These are phyloP conservation scores for Oscheius onirici DNA, from an alignment of 2,888 invertebrate species.

Conservation along the genomic window DNA sequence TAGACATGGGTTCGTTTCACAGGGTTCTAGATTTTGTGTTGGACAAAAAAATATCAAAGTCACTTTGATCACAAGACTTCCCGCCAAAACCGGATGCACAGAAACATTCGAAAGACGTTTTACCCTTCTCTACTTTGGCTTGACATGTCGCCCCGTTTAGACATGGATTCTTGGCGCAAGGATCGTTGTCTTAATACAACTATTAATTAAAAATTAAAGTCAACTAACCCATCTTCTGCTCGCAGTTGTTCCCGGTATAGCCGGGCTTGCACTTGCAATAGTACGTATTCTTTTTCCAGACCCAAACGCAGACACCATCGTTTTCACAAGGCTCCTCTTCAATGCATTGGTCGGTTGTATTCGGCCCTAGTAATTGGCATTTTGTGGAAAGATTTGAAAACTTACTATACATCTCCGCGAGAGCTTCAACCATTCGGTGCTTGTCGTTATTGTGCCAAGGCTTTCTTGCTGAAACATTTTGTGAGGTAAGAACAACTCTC, in stretches of 20 bases:
- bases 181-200: slow-evolving; percentile 57
- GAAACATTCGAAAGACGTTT: slow-evolving; percentile 63
- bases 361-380: slow-evolving; percentile 35
- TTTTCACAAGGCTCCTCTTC: slow-evolving; percentile 66
- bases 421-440: slow-evolving; percentile 54
- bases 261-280: slow-evolving; percentile 65
- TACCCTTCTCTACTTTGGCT: slow-evolving; percentile 45
- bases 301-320: slow-evolving; percentile 65
- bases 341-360: slow-evolving; percentile 56
- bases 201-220: neutral
- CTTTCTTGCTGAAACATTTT: slow-evolving; percentile 48
- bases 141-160: slow-evolving; percentile 68
- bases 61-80: slow-evolving; percentile 63
- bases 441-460: slow-evolving; percentile 64
- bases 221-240: slow-evolving; percentile 57
- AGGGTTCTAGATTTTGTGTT: slow-evolving; percentile 42
- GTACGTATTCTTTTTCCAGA: slow-evolving; percentile 57
- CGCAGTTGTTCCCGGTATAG: slow-evolving; percentile 65
- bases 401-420: slow-evolving; percentile 38
- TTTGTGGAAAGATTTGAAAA: neutral
- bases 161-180: slow-evolving; percentile 63
- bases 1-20: slow-evolving; percentile 63
- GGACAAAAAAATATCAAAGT: neutral
- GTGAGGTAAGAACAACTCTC: too few species aligned
- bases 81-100: slow-evolving; percentile 67